phyloP scores from a whole-genome alignment of 2,113 vertebrate species.

The Porphyrio hochstetteri region DNA sequence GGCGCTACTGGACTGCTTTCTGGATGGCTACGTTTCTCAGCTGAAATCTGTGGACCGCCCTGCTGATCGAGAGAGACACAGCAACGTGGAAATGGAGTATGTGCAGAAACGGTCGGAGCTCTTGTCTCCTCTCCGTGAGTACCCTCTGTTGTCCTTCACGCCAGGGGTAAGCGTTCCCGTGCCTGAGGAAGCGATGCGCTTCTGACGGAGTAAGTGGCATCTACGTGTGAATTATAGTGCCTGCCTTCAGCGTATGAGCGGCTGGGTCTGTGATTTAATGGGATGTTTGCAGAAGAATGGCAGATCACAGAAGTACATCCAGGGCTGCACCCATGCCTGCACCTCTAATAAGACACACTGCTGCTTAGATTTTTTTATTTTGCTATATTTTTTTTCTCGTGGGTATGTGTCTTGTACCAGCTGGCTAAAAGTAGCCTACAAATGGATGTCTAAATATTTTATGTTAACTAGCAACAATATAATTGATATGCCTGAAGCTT shows the following conservation, averaged over 20 bases:
- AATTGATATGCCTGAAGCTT: not conserved
- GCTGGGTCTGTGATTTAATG: not conserved
- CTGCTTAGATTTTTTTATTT: not conserved
- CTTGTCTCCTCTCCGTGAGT: conserved; percentile 88
- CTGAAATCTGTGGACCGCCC: conserved; percentile 85
- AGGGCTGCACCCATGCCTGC: accelerated
- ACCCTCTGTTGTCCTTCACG: not conserved
- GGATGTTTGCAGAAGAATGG: not conserved
- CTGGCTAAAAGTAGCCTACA: not conserved
- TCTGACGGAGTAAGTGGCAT: not conserved
- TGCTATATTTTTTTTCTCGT: not conserved
- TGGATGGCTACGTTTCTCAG: conserved; percentile 89
- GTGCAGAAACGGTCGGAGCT: conserved; percentile 87
- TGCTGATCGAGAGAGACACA: conserved; percentile 84
- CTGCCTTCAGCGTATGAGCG: not conserved
- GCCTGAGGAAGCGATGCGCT: accelerated
- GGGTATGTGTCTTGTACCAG: not conserved
- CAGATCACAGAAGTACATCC: not conserved
- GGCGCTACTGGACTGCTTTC: conserved; percentile 85
- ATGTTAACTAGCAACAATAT: no score
- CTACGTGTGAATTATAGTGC: not conserved
- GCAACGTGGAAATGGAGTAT: conserved; percentile 89
- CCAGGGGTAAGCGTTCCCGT: not conserved
- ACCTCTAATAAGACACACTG: accelerated
- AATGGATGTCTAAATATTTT: not conserved